Evolutionary conservation across 2,113 vertebrate genomes (phyloP).

Genomic region (Lepus timidus): DNA sequence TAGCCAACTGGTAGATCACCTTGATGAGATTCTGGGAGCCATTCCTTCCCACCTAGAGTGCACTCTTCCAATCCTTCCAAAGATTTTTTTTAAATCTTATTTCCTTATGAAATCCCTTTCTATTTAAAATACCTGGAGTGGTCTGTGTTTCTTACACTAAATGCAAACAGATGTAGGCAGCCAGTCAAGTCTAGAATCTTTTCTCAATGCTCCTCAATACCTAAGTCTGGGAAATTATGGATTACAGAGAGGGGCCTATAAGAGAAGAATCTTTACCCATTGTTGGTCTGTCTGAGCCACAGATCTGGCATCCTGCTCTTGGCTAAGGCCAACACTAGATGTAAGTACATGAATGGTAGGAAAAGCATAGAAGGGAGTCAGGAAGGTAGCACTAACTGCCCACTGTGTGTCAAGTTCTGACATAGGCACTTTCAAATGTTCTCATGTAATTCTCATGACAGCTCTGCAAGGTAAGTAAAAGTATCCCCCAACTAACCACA

Average conservation of each 20-base stretch:
- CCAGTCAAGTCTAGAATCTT: not conserved
- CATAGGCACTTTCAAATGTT: not conserved
- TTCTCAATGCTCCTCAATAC: constrained; percentile 35
- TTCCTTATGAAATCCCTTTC: constrained; percentile 40
- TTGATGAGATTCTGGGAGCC: constrained; percentile 16
- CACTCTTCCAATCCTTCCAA: not conserved
- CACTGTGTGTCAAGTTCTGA: not conserved
- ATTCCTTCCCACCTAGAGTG: not conserved
- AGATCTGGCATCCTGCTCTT: not conserved
- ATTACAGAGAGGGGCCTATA: not conserved
- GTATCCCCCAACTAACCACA: not conserved
- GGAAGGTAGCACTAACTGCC: not conserved
- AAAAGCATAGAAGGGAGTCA: not conserved
- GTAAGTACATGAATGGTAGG: not conserved
- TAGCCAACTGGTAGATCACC: not conserved
- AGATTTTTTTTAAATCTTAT: not conserved
- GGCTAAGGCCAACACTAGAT: not conserved
- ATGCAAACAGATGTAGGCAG: not conserved
- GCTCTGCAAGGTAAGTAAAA: not conserved
- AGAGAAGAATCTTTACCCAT: not conserved
- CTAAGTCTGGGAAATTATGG: constrained; percentile 18
- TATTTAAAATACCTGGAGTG: not conserved
- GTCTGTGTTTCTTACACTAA: not conserved
- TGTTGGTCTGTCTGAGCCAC: not conserved
- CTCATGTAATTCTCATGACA: constrained; percentile 28